Conservation (phyloP, 1,140 invertebrate species). For the Drosophila mayri region DNA sequence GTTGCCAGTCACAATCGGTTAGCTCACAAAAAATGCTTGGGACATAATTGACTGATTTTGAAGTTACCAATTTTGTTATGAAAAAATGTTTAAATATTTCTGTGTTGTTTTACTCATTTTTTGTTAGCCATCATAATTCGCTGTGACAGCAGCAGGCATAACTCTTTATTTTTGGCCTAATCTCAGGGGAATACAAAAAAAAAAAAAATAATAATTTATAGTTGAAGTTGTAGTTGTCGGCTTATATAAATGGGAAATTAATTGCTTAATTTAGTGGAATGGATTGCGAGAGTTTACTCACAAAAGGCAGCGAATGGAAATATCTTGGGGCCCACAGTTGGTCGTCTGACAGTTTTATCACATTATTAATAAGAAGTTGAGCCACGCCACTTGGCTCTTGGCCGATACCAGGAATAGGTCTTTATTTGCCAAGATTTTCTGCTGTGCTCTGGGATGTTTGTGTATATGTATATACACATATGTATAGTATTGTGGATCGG, state of each 20-base stretch:
- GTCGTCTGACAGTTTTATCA: constrained; percentile 77
- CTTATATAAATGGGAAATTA: constrained; percentile 81
- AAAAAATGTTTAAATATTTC: constrained; percentile 22
- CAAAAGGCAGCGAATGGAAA: constrained; percentile 44
- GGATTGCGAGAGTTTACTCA: constrained; percentile 70
- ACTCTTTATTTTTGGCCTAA: constrained; percentile 60
- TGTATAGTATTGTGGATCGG: constrained; percentile 11
- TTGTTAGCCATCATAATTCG: constrained; percentile 61
- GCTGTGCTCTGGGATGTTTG: neutral
- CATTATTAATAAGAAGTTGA: constrained; percentile 83
- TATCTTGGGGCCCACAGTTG: constrained; percentile 49
- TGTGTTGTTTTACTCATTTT: constrained; percentile 3
- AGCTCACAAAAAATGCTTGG: constrained; percentile 21
- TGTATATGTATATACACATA: neutral
- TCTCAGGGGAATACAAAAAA: constrained; percentile 29
- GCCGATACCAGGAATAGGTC: constrained; percentile 70
- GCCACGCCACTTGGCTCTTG: constrained; percentile 32
- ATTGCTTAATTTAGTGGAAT: constrained; percentile 83
- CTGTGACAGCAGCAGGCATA: constrained; percentile 68
- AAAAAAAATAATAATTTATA: constrained; percentile 60
- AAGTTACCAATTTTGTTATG: constrained; percentile 30
- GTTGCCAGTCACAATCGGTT: constrained; percentile 61
- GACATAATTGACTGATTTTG: constrained; percentile 44
- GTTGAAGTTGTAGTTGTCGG: constrained; percentile 73
- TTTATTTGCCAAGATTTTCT: constrained; percentile 47